Conservation (phyloP, 2,797 vertebrate species). For the Alfaro cultratus region DNA sequence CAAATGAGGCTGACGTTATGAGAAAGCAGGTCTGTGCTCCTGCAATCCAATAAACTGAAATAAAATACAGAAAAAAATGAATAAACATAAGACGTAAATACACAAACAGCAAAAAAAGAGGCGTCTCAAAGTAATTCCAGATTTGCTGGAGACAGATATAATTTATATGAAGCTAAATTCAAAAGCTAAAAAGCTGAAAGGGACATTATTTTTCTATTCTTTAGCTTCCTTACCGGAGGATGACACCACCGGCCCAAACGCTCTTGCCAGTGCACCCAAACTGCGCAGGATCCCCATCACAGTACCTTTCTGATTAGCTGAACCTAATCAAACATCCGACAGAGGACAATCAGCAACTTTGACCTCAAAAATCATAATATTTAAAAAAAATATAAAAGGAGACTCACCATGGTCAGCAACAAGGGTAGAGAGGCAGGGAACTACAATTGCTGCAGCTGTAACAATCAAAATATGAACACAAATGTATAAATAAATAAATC, state of each 20-base stretch:
- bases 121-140: neutral
- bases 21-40: constrained; percentile 89
- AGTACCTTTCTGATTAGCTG: constrained; percentile 89
- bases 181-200: neutral
- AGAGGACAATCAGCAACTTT: constrained; percentile 5
- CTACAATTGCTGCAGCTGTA: constrained; percentile 92
- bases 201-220: neutral
- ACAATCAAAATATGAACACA: neutral
- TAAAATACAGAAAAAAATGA: neutral
- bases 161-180: neutral
- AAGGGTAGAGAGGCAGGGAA: constrained; percentile 92
- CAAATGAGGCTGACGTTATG: constrained; percentile 81
- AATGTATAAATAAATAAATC: neutral
- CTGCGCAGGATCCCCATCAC: constrained; percentile 97
- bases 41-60: constrained; percentile 89
- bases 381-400: neutral
- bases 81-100: neutral
- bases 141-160: neutral
- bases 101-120: neutral
- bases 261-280: constrained; percentile 92
- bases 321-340: constrained; percentile 76
- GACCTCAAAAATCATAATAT: neutral
- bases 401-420: constrained; percentile 90
- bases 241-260: constrained; percentile 87
- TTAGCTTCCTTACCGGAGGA: constrained; percentile 83